Evolutionary conservation across 2,888 invertebrate species (phyloP), one percentile per base, ranked within the genome.

Genomic region (Eulithis prunata): DNA sequence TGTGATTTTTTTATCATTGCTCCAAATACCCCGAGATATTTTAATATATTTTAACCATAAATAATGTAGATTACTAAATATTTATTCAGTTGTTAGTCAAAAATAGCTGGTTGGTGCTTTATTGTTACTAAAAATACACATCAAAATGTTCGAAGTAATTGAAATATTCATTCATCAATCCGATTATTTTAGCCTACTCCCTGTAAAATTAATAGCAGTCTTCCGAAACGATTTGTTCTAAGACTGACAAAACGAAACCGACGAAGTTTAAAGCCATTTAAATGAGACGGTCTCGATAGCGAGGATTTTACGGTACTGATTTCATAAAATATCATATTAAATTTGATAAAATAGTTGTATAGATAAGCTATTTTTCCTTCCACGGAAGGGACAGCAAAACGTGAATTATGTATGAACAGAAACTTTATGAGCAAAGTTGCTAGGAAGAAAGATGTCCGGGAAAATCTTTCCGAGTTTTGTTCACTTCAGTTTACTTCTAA

Each of bases 341-440:
- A 32, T 62, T 56, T 45, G 52, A 52, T 36, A 62, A 45, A 52
- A 56, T 55, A 45, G 47, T 13, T 28, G 58, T 45, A 52, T 32
- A 49, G 41, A 41, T 43, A 58, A 45, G 47, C 38, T 57, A 57
- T 49, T 49, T n/a, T 13, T 52, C 45, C 10, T 41, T 66, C 32
- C 46, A 46, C 54, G 43, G 14, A 60, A 57, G 12, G 45, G 55
- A 55, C 54, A 21, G 4, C 10, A 8, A 41, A 12, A 12, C 62
- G 41, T 67, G 67, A 67, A 67, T 67, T 57, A 67, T 67, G 63
- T 63, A 67, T 57, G 57, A 49, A 14, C 14, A 49, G 49, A 47
- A 67, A 63, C 57, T 60, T 67, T 43, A 60, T n/a, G 60, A 53
- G 59, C 56, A 63, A 58, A 60, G 62, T 63, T 56, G 8, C 55